phyloP scores from a whole-genome alignment of 2,113 vertebrate species.

The Hydrolagus affinis region DNA sequence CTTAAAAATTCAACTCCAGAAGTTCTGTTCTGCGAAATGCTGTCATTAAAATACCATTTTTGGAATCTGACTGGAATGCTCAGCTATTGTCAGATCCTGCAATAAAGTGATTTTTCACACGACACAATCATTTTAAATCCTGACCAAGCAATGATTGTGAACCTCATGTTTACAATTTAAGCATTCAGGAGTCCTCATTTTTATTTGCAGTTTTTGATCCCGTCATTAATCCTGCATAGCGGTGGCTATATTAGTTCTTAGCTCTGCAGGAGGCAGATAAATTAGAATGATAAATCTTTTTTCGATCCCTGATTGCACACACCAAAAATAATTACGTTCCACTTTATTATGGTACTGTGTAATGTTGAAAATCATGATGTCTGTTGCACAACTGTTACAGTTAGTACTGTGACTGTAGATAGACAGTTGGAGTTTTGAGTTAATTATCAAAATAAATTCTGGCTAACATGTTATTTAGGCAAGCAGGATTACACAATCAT shows the following conservation, averaged over 20 bases:
- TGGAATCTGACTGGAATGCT: no score
- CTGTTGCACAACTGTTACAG: not conserved
- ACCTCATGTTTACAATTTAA: not conserved
- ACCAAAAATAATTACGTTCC: not conserved
- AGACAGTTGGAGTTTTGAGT: no score
- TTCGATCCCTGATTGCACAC: not conserved
- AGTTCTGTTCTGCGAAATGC: no score
- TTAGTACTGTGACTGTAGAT: not conserved
- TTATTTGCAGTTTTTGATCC: not conserved
- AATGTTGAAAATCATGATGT: not conserved
- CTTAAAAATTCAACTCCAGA: no score
- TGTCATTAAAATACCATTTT: no score
- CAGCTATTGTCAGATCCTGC: no score
- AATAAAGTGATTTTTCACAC: no score
- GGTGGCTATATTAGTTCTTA: not conserved
- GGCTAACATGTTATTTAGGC: not conserved
- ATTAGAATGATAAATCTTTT: not conserved
- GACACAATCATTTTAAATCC: no score
- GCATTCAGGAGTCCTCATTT: not conserved
- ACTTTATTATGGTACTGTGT: not conserved
- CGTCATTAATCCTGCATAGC: not conserved
- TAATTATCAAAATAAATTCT: not conserved
- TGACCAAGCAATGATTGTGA: not conserved
- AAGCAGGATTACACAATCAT: no score
- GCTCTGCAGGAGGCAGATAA: not conserved